These are phyloP conservation scores for Listrodromus nycthemerus DNA, from an alignment of 2,888 invertebrate species.

Conservation along the genomic window DNA sequence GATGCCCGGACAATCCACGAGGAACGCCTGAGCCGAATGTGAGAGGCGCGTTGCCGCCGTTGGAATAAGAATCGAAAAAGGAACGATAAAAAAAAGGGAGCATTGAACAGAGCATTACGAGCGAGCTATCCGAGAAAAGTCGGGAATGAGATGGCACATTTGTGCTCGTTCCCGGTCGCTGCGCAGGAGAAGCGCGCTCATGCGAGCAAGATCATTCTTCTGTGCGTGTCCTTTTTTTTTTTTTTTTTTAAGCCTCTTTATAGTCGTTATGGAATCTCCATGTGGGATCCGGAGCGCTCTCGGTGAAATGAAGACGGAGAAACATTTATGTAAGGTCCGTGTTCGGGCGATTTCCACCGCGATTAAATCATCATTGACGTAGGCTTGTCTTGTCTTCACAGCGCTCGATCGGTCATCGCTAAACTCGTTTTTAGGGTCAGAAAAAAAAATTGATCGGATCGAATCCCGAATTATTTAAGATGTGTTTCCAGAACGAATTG, in stretches of 20 bases:
- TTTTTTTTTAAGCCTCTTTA: not conserved
- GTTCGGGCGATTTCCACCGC: not conserved
- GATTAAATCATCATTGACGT: not conserved
- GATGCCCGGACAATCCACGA: conserved; percentile 17
- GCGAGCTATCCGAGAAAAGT: conserved; percentile 12
- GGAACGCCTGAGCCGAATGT: conserved; percentile 28
- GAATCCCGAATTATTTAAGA: not conserved
- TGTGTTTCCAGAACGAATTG: not conserved
- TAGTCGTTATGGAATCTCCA: conserved; percentile 12
- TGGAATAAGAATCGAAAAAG: conserved; percentile 4
- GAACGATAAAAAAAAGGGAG: not conserved
- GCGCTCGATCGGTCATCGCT: not conserved
- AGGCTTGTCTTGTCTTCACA: not conserved
- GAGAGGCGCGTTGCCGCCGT: not conserved
- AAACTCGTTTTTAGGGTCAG: not conserved
- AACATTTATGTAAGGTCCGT: not conserved
- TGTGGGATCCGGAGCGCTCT: conserved; percentile 15
- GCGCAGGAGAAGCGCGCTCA: conserved; percentile 19
- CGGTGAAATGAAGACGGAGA: conserved; percentile 4
- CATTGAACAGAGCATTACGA: conserved; percentile 22
- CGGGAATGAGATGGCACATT: conserved; percentile 32
- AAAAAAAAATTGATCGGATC: not conserved
- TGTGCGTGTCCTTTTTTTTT: not conserved
- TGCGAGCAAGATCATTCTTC: conserved; percentile 38
- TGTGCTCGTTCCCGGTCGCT: conserved; percentile 34